These are phyloP conservation scores for Progne subis DNA, from an alignment of 2,113 vertebrate species.

Conservation along the genomic window DNA sequence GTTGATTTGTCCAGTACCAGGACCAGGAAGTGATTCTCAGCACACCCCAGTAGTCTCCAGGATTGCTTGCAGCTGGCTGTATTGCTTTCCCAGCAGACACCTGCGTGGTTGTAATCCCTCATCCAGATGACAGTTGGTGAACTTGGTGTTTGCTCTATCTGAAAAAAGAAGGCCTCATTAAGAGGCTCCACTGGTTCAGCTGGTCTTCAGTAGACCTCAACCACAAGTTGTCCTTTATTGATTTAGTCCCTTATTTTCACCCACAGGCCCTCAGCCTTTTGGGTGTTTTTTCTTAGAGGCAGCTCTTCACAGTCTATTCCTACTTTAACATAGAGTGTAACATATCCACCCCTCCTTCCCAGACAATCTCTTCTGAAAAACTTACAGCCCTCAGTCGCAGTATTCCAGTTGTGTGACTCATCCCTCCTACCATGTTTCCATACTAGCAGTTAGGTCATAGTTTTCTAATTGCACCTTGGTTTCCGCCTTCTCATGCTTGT, in stretches of 20 bases:
- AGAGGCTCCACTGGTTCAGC: rapidly evolving
- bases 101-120: neutral
- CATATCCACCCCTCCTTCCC: neutral
- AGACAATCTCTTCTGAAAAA: neutral
- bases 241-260: neutral
- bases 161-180: neutral
- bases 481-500: neutral
- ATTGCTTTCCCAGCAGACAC: neutral
- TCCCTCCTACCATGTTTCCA: neutral
- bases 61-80: neutral
- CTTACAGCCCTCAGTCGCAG: neutral
- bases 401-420: neutral
- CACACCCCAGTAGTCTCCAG: neutral
- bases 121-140: rapidly evolving
- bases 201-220: neutral
- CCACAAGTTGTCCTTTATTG: neutral
- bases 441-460: neutral
- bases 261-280: neutral
- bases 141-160: neutral
- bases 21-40: neutral
- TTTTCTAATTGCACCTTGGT: neutral
- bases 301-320: neutral
- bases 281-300: neutral
- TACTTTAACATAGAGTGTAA: neutral
- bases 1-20: neutral